phyloP scores from a whole-genome alignment of 1,140 invertebrate species.

The Frieseomelitta varia region DNA sequence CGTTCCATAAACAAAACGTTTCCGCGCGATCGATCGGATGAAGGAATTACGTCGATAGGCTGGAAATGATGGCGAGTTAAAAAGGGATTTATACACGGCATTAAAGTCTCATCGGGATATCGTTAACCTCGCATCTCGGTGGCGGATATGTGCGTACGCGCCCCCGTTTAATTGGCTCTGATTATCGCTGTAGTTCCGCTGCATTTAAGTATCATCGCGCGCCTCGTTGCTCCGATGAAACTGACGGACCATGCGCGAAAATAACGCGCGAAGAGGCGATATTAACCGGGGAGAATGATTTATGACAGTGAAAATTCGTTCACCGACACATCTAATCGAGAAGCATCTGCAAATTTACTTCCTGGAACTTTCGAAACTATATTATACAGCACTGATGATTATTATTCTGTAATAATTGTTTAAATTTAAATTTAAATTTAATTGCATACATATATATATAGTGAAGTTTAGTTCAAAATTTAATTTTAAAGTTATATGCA shows the following conservation, averaged over 20 bases:
- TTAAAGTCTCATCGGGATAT: neutral
- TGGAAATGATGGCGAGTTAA: slow-evolving; percentile 5
- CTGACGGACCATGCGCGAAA: neutral
- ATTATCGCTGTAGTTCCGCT: neutral
- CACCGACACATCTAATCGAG: neutral
- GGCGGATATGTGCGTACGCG: neutral
- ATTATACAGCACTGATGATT: no score
- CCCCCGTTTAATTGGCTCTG: neutral
- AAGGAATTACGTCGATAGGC: neutral
- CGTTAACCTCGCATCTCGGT: neutral
- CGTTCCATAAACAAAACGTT: neutral
- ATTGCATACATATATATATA: no score
- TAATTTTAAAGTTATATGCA: no score
- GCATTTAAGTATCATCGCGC: no score
- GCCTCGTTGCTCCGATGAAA: no score
- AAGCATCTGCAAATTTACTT: neutral
- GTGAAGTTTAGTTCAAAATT: no score
- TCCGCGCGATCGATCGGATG: neutral
- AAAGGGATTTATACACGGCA: slow-evolving; percentile 17
- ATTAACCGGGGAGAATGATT: neutral
- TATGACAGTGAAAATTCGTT: neutral
- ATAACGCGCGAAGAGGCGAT: neutral
- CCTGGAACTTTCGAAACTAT: no score
- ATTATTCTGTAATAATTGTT: no score
- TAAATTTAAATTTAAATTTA: no score